Conservation (phyloP, 2,888 invertebrate genomes). For the Agriotes lineatus region DNA sequence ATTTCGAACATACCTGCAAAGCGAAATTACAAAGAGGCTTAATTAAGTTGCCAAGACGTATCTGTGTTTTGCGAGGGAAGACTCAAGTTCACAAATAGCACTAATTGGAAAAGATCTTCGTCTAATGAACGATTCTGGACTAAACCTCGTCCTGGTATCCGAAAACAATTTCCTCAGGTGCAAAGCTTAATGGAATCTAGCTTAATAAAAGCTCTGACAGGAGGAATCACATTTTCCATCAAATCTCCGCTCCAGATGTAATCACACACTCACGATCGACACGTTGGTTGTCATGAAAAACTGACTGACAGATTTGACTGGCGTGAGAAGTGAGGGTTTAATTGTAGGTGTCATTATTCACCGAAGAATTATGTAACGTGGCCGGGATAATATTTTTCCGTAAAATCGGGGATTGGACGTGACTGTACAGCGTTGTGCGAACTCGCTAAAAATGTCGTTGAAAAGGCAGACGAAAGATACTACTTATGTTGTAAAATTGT, state of each 20-base stretch:
- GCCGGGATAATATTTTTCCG: neutral
- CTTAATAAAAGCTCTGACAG: conserved; percentile 46
- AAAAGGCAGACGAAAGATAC: conserved; percentile 14
- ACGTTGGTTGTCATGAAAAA: conserved; percentile 33
- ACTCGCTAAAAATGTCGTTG: neutral
- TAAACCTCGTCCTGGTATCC: conserved; percentile 37
- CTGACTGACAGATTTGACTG: conserved; percentile 38
- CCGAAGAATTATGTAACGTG: neutral
- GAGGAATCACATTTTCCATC: conserved; percentile 47
- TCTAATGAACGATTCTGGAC: neutral
- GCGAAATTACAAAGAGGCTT: no score
- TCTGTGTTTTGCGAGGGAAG: neutral
- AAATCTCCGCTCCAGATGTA: conserved; percentile 35
- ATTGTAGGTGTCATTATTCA: conserved; percentile 22
- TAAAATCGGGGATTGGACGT: neutral
- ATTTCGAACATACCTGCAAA: neutral
- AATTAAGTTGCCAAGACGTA: neutral
- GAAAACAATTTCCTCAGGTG: conserved; percentile 50
- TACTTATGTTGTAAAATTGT: conserved; percentile 22
- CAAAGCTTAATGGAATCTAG: conserved; percentile 47
- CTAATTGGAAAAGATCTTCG: conserved; percentile 1
- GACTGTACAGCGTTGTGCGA: neutral
- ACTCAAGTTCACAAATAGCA: neutral
- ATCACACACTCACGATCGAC: conserved; percentile 39
- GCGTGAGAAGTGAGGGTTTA: conserved; percentile 27